These are phyloP conservation scores for Byasa hedistus DNA, from an alignment of 2,888 invertebrate species.

Conservation along the genomic window DNA sequence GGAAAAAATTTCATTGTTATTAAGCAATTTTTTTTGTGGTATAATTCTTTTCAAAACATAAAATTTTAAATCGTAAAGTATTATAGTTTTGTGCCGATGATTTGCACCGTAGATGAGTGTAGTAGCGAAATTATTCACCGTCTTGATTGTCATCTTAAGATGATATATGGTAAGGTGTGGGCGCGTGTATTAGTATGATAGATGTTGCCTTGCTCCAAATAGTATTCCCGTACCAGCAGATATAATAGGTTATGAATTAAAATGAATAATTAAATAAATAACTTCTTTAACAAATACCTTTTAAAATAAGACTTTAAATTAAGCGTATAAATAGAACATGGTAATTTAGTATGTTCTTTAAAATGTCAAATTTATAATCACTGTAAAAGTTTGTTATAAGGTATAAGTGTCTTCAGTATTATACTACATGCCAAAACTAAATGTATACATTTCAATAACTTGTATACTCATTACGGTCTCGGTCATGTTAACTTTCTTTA, in stretches of 20 bases:
- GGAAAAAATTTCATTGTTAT: too few species aligned
- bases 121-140: conserved; percentile 24
- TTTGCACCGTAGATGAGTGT: conserved; percentile 9
- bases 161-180: conserved; percentile 22
- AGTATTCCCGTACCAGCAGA: conserved; percentile 8
- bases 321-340: too few species aligned
- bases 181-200: conserved; percentile 23
- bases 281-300: too few species aligned
- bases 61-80: neutral
- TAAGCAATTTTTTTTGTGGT: too few species aligned
- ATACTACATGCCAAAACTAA: too few species aligned
- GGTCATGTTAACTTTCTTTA: neutral
- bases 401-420: too few species aligned
- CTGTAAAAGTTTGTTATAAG: too few species aligned
- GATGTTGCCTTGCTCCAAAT: conserved; percentile 10
- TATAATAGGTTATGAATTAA: conserved; percentile 23
- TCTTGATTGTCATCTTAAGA: conserved; percentile 24
- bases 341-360: too few species aligned
- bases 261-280: too few species aligned
- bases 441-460: neutral
- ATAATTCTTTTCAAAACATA: neutral
- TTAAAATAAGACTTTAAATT: too few species aligned
- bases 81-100: neutral
- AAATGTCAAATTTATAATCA: too few species aligned
- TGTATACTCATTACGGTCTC: neutral